Percentiles rank a stretch among this genome's conserved stretches.
phyloP scores from a whole-genome alignment of 2,113 vertebrate genomes.

The Steatornis caripensis region DNA sequence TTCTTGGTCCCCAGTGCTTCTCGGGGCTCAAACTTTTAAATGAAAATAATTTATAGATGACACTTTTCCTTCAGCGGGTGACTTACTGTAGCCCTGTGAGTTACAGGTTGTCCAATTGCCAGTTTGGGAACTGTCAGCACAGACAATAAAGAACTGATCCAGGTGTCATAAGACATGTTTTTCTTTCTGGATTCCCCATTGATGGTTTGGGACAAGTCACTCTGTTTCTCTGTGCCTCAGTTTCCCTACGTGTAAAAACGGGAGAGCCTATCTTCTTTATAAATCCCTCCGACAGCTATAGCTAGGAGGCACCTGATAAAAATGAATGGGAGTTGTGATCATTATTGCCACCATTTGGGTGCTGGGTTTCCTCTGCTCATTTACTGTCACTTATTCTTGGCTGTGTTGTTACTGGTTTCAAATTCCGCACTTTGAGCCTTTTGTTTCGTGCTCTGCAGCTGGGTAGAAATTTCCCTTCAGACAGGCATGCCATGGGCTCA shows the following conservation, averaged over 20 bases:
- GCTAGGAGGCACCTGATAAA: background rate
- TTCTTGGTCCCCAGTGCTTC: background rate
- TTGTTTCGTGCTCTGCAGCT: background rate
- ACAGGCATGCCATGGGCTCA: background rate
- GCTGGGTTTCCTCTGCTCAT: background rate
- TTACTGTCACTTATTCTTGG: background rate
- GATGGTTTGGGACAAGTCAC: background rate
- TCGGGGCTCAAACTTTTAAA: background rate
- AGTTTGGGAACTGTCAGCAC: background rate
- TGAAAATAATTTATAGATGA: background rate
- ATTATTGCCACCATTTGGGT: background rate
- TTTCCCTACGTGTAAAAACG: background rate
- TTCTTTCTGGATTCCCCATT: background rate
- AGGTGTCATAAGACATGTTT: background rate
- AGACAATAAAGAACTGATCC: background rate
- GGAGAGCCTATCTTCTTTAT: background rate
- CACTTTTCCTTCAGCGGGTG: background rate
- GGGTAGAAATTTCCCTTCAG: background rate
- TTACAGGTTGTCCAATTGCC: background rate
- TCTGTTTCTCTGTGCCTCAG: background rate
- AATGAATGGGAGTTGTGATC: accelerated
- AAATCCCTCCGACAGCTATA: background rate
- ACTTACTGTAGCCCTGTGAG: background rate
- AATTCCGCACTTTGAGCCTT: background rate
- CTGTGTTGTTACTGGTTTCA: background rate